Percentiles rank a stretch among this genome's conserved stretches.
These are phyloP conservation scores for Spatulosminthurus flaviceps DNA, from an alignment of 2,888 invertebrate species.

Conservation along the genomic window DNA sequence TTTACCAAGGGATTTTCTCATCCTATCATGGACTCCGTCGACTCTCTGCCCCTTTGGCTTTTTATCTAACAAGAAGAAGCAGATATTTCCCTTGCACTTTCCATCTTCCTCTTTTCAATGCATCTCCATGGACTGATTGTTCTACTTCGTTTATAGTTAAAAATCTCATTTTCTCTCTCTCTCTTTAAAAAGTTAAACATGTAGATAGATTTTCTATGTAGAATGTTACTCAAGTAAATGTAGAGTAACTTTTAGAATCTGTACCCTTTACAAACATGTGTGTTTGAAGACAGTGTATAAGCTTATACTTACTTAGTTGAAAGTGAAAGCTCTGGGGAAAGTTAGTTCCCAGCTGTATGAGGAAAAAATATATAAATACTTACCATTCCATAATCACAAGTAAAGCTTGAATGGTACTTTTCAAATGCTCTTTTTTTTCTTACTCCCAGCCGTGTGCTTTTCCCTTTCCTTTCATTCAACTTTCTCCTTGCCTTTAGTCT, in stretches of 20 bases:
- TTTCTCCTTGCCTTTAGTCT: not conserved
- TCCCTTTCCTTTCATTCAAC: not conserved
- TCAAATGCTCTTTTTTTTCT: not conserved
- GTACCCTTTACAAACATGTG: not conserved
- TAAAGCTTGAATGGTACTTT: not conserved
- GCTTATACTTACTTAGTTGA: too few relatives aligned
- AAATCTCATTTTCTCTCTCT: too few relatives aligned
- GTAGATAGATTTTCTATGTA: too few relatives aligned
- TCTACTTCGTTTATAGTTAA: not conserved
- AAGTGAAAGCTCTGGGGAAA: not conserved
- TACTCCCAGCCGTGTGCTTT: not conserved
- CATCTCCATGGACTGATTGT: not conserved
- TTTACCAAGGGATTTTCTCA: constrained; percentile 39
- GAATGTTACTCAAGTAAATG: too few relatives aligned
- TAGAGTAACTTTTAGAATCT: too few relatives aligned
- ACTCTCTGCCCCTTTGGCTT: not conserved
- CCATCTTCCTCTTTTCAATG: not conserved
- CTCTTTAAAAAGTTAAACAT: too few relatives aligned
- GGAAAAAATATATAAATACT: not conserved
- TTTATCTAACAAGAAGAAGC: too few relatives aligned
- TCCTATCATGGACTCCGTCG: not conserved
- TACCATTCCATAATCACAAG: constrained; percentile 2
- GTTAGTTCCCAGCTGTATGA: constrained; percentile 5
- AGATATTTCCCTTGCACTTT: not conserved
- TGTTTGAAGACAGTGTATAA: too few relatives aligned